These are phyloP conservation scores for Platorchestia sp. DNA, from an alignment of 1,140 invertebrate species.

Conservation along the genomic window DNA sequence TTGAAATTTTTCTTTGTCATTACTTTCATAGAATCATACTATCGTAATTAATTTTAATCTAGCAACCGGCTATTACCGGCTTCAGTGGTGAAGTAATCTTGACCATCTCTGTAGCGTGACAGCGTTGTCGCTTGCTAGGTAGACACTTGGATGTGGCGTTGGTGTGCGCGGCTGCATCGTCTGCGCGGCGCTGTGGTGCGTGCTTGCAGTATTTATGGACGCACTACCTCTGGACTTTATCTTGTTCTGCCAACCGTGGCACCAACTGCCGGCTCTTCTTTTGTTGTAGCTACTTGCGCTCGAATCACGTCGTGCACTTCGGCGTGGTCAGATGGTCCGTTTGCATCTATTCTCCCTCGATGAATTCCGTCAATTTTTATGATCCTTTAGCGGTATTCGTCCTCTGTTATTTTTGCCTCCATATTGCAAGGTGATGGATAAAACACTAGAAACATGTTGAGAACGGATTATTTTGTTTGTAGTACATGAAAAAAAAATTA, in stretches of 20 bases:
- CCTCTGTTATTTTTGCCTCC: background rate
- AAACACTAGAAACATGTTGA: background rate
- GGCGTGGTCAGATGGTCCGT: background rate
- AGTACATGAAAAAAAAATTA: background rate
- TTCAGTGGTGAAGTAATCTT: too few species aligned
- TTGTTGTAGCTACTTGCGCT: background rate
- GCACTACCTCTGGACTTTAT: background rate
- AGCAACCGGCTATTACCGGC: too few species aligned
- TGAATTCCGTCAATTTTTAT: background rate
- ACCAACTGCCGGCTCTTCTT: background rate
- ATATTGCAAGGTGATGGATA: background rate
- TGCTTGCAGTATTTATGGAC: background rate
- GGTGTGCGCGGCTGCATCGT: background rate
- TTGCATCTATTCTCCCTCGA: background rate
- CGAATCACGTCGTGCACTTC: background rate
- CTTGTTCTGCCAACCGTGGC: conserved; percentile 4
- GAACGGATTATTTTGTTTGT: background rate
- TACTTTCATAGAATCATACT: too few species aligned
- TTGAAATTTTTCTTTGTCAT: too few species aligned
- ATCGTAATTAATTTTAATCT: too few species aligned
- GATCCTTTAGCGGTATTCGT: background rate
- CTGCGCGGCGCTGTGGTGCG: background rate
- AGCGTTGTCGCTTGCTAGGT: too few species aligned
- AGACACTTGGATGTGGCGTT: too few species aligned
- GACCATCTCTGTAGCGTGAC: too few species aligned